Percentiles rank a stretch among this genome's conserved stretches.
Evolutionary conservation across 2,888 invertebrate genomes (phyloP).

Genomic region (Agrypnus murinus): DNA sequence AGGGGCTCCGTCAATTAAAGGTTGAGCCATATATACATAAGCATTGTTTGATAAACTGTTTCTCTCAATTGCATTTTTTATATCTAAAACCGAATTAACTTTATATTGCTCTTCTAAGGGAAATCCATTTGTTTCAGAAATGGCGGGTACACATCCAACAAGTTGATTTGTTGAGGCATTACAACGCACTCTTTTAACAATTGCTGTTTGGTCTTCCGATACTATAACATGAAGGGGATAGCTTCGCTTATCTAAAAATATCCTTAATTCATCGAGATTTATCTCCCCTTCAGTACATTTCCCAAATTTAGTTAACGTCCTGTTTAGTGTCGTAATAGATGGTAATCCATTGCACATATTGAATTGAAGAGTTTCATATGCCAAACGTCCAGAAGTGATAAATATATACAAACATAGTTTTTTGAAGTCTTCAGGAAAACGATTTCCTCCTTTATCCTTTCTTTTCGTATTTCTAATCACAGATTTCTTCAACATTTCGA

Average conservation of each 20-base stretch:
- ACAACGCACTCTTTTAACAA: conserved; percentile 35
- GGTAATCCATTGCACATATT: neutral
- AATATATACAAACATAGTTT: neutral
- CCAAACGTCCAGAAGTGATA: neutral
- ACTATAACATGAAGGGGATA: neutral
- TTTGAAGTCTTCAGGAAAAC: neutral
- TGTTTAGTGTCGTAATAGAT: neutral
- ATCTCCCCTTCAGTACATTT: neutral
- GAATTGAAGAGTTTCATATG: neutral
- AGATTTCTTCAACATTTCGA: conserved; percentile 11
- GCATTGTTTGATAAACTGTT: conserved; percentile 48
- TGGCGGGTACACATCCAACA: conserved; percentile 56
- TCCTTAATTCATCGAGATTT: neutral
- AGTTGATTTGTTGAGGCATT: conserved; percentile 54
- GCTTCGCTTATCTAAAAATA: neutral
- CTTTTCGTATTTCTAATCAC: neutral
- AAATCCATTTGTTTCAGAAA: conserved; percentile 46
- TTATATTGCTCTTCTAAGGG: conserved; percentile 48
- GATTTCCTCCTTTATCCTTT: neutral
- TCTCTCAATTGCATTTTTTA: conserved; percentile 49
- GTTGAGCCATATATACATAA: conserved; percentile 56
- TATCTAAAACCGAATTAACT: conserved; percentile 52
- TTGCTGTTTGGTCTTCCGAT: conserved; percentile 5
- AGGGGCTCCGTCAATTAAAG: conserved; percentile 8
- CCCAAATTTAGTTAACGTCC: neutral